Percentiles rank a stretch among this genome's conserved stretches.
Evolutionary conservation across 1,140 invertebrate species (phyloP).

Genomic region (Leptoteleia sp.): DNA sequence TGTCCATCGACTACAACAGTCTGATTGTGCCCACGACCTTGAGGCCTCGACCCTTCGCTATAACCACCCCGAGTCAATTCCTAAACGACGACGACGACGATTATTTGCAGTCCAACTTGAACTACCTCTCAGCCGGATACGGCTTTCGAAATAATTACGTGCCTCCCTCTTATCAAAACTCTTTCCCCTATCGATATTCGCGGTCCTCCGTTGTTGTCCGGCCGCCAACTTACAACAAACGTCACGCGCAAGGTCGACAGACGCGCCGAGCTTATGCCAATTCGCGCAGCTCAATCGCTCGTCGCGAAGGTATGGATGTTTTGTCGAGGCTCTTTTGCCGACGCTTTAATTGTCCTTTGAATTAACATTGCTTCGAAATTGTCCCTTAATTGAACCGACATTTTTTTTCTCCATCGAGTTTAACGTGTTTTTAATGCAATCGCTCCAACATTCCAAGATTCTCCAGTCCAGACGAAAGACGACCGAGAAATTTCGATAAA

Average conservation of each 20-base stretch:
- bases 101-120: conserved; percentile 56
- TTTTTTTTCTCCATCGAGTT: background rate
- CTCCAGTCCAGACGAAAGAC: too few relatives aligned
- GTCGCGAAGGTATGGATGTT: conserved; percentile 45
- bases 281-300: conserved; percentile 30
- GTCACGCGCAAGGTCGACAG: conserved; percentile 42
- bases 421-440: too few relatives aligned
- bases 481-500: too few relatives aligned
- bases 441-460: too few relatives aligned
- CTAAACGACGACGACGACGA: conserved; percentile 37
- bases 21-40: conserved; percentile 62
- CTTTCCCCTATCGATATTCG: conserved; percentile 52
- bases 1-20: conserved; percentile 53
- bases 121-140: conserved; percentile 66
- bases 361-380: conserved; percentile 32
- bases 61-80: conserved; percentile 37
- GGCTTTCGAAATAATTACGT: conserved; percentile 60
- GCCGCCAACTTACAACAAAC: conserved; percentile 59
- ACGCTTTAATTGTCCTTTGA: conserved; percentile 19
- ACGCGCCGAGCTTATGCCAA: conserved; percentile 37
- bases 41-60: conserved; percentile 54
- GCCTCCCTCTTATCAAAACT: conserved; percentile 52
- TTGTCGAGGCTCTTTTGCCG: conserved; percentile 13
- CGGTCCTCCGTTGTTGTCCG: conserved; percentile 56
- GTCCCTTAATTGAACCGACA: background rate